These are phyloP conservation scores for Lepidonotus clava DNA, from an alignment of 2,888 invertebrate species.

Conservation along the genomic window DNA sequence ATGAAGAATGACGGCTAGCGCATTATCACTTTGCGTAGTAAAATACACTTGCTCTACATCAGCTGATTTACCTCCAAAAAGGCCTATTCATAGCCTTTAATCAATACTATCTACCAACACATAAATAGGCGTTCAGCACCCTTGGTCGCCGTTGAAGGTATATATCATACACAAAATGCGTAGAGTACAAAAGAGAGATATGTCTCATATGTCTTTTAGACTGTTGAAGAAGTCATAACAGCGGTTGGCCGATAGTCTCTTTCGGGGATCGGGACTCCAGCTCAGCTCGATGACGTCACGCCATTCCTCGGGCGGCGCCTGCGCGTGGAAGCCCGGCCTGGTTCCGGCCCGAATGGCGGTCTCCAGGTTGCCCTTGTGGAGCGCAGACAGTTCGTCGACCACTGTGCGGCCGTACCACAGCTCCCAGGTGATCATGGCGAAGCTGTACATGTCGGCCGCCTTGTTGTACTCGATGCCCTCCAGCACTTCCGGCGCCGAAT, in stretches of 20 bases:
- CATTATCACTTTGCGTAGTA: background rate
- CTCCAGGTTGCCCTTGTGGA: conserved; percentile 61
- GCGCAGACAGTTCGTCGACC: conserved; percentile 67
- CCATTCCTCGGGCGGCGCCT: conserved; percentile 21
- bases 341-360: conserved; percentile 67
- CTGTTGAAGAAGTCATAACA: conserved; percentile 41
- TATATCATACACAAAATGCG: background rate
- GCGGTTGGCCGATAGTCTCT: conserved; percentile 26
- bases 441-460: conserved; percentile 73
- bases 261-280: conserved; percentile 16
- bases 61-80: too few relatives aligned
- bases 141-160: background rate
- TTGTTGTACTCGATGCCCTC: conserved; percentile 69
- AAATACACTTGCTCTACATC: background rate
- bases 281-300: conserved; percentile 45
- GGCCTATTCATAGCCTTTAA: too few relatives aligned
- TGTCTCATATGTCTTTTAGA: conserved; percentile 44
- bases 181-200: background rate
- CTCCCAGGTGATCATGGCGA: conserved; percentile 68
- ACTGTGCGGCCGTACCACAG: conserved; percentile 64
- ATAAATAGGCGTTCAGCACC: background rate
- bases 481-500: conserved; percentile 74
- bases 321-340: conserved; percentile 67
- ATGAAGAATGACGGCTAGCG: too few relatives aligned
- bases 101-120: too few relatives aligned